phyloP scores from a whole-genome alignment of 92 coral and sea anemone species.

The Phenganax stokvisi region DNA sequence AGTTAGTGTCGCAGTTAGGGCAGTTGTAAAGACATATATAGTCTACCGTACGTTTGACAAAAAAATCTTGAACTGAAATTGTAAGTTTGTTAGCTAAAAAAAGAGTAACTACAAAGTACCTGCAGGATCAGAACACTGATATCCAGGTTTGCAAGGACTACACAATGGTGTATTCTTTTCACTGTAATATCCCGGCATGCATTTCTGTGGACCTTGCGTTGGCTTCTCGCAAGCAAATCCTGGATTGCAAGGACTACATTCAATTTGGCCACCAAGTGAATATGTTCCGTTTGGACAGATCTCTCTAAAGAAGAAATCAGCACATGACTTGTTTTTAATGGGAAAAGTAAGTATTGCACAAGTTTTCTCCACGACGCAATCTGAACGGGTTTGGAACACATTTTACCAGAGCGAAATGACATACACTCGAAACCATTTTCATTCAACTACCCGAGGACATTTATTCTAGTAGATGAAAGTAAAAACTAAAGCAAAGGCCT shows the following conservation, averaged over 20 bases:
- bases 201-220: conserved; percentile 69
- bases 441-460: background rate
- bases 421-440: background rate
- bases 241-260: conserved; percentile 74
- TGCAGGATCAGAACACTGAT: conserved; percentile 89
- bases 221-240: conserved; percentile 65
- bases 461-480: background rate
- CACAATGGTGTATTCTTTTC: conserved; percentile 73
- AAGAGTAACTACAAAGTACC: conserved; percentile 45
- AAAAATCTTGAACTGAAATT: too few species aligned
- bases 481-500: too few species aligned
- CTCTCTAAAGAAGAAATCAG: conserved; percentile 44
- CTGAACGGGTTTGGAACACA: background rate
- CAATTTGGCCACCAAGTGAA: conserved; percentile 85
- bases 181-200: conserved; percentile 80
- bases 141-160: conserved; percentile 78
- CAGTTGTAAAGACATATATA: too few species aligned
- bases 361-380: too few species aligned
- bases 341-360: background rate
- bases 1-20: too few species aligned
- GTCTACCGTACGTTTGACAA: too few species aligned
- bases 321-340: background rate
- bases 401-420: background rate
- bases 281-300: conserved; percentile 97
- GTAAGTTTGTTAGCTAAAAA: too few species aligned